Evolutionary conservation across 1,140 invertebrate species (phyloP), one percentile per base, ranked within the genome.

Genomic region (Brachionus paranguensis): DNA sequence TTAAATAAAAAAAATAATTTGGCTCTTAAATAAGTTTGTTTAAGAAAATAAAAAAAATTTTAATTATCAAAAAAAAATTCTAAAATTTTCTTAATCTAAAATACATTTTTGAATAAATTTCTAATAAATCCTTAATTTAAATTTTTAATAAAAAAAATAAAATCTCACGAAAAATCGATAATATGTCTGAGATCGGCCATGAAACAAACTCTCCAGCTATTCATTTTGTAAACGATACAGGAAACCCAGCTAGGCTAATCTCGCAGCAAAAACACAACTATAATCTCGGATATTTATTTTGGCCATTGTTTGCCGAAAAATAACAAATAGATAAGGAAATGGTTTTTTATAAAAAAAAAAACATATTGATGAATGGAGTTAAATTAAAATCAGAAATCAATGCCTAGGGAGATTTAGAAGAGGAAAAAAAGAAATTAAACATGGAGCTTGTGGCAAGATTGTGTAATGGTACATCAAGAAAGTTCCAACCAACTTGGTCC

Each of bases 321-420:
- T 29, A 68, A 41, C 65, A 41, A 68, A 68, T 6, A 68, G 65
- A 68, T 68, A 68, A 68, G 65, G 65, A 68, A 68, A 68, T 68
- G 65, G 5, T 33, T 68, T 68, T 68, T 68, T 68, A 12, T 10
- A 68, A 68, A 33, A 33, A 11, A 68, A 68, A 24, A 68, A 68
- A 12, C 27, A 37, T 37, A 37, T 7, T 68, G 27, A 68, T 68
- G 65, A 68, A 68, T 68, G 5, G 27, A 41, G 27, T 68, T 68
- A n/a, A 33, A 33, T 68, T 68, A 41, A 68, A 24, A 68, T 33
- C 65, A 68, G 10, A 68, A 68, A 68, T 68, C n/a, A n/a, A 6
- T 41, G 27, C 65, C 65, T 41, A 3, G n/a, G 53, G 53, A 60
- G 33, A 37, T 37, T 7, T 24, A 55, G n/a, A 17, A 55, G 17